A percentile compares a stretch with the other conserved stretches of the same genome.
These are phyloP conservation scores for Xanthia icteritia DNA, from an alignment of 2,888 invertebrate genomes.

Conservation along the genomic window DNA sequence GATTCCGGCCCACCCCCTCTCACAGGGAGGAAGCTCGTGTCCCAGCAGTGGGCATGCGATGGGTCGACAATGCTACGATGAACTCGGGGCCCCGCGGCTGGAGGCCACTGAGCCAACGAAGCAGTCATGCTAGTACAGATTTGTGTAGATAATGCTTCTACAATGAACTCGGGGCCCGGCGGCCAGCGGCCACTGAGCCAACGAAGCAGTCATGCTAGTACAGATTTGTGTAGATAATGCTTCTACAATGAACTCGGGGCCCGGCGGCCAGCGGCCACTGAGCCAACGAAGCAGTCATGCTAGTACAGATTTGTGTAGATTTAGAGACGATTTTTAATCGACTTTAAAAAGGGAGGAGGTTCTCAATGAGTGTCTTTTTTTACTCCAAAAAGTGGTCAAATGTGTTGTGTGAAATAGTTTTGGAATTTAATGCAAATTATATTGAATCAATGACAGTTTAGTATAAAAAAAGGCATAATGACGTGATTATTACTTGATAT, in stretches of 20 bases:
- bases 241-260: too few relatives aligned
- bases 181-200: too few relatives aligned
- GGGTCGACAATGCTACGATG: too few relatives aligned
- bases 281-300: not conserved
- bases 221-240: too few relatives aligned
- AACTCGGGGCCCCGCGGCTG: not conserved
- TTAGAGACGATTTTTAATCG: not conserved
- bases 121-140: too few relatives aligned
- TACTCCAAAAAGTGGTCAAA: not conserved
- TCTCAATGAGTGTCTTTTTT: not conserved
- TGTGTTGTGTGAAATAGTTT: not conserved
- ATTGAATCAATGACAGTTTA: not conserved
- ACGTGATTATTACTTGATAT: conserved; percentile 3
- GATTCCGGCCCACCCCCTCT: not conserved
- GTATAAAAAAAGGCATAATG: not conserved
- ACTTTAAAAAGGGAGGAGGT: not conserved
- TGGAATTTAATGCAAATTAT: not conserved
- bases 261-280: too few relatives aligned
- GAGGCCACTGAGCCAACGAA: too few relatives aligned
- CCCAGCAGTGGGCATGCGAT: not conserved
- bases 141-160: too few relatives aligned
- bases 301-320: not conserved
- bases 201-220: too few relatives aligned
- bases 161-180: too few relatives aligned
- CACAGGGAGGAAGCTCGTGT: not conserved